Conservation (phyloP, 2,888 invertebrate genomes). For the Lacanobia wlatinum region DNA sequence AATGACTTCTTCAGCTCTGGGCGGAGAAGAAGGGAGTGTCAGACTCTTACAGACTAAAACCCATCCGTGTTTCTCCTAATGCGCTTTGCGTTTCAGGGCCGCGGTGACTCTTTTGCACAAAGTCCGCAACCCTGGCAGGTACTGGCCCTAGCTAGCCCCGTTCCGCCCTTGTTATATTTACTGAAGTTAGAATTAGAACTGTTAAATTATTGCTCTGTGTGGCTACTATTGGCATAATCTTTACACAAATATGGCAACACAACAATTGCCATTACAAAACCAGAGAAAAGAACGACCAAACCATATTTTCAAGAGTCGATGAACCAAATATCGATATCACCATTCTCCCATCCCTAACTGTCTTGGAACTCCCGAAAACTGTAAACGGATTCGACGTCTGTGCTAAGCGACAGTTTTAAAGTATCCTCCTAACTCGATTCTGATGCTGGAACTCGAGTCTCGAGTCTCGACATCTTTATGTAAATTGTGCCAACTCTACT, state of each 20-base stretch:
- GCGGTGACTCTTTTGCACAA: no score
- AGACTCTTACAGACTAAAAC: no score
- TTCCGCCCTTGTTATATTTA: no score
- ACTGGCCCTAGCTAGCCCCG: no score
- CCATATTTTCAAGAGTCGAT: background rate
- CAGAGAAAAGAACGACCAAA: background rate
- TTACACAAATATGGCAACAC: background rate
- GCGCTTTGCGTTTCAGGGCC: background rate
- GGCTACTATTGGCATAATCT: no score
- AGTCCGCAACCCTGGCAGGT: no score
- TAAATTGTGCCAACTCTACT: slow-evolving; percentile 84
- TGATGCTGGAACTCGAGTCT: slow-evolving; percentile 79
- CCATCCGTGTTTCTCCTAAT: background rate
- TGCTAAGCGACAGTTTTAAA: slow-evolving; percentile 90
- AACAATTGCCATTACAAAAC: no score
- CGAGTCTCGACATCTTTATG: slow-evolving; percentile 84
- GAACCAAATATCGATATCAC: slow-evolving; percentile 34
- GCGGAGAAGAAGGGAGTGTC: no score
- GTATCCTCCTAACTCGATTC: slow-evolving; percentile 89
- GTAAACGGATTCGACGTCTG: slow-evolving; percentile 89
- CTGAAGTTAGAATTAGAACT: background rate
- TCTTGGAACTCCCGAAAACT: slow-evolving; percentile 82
- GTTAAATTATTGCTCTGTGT: background rate
- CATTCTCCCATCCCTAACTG: slow-evolving; percentile 61
- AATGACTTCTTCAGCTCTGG: no score